Conservation (phyloP, 2,888 invertebrate species). For the Lamellibrachia satsuma region DNA sequence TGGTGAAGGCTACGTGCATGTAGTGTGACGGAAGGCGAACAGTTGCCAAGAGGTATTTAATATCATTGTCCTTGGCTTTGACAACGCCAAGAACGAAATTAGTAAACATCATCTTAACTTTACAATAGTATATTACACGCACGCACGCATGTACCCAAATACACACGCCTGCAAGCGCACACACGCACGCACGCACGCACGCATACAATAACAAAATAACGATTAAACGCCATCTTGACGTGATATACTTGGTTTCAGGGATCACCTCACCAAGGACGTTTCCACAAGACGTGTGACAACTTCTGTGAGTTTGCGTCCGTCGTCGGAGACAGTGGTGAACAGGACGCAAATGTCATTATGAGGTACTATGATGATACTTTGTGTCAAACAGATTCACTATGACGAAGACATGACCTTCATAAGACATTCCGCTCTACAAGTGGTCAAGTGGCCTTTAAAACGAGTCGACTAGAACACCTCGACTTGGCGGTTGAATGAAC, state of each 20-base stretch:
- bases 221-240: background rate
- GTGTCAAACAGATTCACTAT: background rate
- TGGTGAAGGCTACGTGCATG: too few relatives aligned
- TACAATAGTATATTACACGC: background rate
- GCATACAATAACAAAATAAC: background rate
- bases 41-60: too few relatives aligned
- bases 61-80: too few relatives aligned
- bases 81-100: too few relatives aligned
- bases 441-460: background rate
- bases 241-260: background rate
- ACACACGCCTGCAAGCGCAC: background rate
- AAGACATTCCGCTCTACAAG: background rate
- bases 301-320: background rate
- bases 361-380: background rate
- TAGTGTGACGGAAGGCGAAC: too few relatives aligned
- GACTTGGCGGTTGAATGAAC: background rate
- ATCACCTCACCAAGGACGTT: background rate
- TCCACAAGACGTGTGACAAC: background rate
- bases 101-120: too few relatives aligned
- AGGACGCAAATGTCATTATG: background rate
- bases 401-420: background rate
- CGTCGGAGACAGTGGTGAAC: background rate
- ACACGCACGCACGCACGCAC: background rate
- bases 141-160: background rate
- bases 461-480: background rate